These are phyloP conservation scores for Squalus acanthias DNA, from an alignment of 2,797 vertebrate genomes.

Conservation along the genomic window DNA sequence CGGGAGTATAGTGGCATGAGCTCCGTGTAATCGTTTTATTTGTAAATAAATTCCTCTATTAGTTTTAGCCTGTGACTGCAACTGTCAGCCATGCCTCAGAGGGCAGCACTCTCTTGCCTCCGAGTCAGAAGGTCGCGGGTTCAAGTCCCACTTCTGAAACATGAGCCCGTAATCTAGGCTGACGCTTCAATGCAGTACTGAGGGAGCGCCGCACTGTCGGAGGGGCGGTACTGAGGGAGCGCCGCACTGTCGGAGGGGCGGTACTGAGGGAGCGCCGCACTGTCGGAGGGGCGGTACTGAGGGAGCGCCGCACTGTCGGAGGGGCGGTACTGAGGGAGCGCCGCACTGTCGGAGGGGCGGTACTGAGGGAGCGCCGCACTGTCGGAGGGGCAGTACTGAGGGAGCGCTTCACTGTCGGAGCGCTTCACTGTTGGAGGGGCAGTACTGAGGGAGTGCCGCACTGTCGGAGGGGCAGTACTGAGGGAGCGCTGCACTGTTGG, in stretches of 20 bases:
- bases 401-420: neutral
- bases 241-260: neutral
- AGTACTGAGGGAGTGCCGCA: neutral
- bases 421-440: neutral
- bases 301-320: neutral
- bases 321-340: neutral
- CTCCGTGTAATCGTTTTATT: neutral
- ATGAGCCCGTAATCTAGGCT: neutral
- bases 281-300: too few relatives aligned
- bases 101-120: neutral
- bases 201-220: neutral
- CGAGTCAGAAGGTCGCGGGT: neutral
- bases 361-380: neutral
- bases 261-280: neutral
- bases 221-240: neutral
- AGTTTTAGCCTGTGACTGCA: neutral
- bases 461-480: neutral
- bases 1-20: neutral
- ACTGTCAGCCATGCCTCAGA: neutral
- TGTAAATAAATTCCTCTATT: neutral
- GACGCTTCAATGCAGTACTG: neutral
- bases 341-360: neutral
- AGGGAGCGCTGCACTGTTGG: neutral
- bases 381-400: too few relatives aligned
- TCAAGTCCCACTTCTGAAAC: neutral